Conservation (phyloP, 2,888 invertebrate genomes). For the Aphrophora alni region DNA sequence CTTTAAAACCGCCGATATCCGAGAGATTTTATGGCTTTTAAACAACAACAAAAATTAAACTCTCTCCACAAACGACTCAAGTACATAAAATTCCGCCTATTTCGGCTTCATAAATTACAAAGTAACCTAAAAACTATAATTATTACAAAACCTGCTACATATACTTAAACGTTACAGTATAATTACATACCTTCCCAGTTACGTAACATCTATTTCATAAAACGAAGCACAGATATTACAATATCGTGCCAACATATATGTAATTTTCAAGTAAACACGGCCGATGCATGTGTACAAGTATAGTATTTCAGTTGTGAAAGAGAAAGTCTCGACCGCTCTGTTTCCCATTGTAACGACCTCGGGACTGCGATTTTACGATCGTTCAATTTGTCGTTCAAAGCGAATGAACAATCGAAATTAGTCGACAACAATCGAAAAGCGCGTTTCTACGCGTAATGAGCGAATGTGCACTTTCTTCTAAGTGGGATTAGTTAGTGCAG, state of each 20-base stretch:
- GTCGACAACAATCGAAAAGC: neutral
- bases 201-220: neutral
- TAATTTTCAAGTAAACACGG: neutral
- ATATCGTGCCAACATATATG: neutral
- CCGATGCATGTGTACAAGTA: neutral
- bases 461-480: neutral
- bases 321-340: neutral
- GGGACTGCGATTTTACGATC: neutral
- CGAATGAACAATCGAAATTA: neutral
- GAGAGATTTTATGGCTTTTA: too few species aligned
- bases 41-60: too few species aligned
- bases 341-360: neutral
- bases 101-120: too few species aligned
- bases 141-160: too few species aligned
- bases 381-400: neutral
- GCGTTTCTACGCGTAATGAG: neutral
- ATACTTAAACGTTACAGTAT: too few species aligned
- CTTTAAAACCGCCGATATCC: too few species aligned
- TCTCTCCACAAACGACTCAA: too few species aligned
- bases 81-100: too few species aligned
- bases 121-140: too few species aligned
- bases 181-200: neutral
- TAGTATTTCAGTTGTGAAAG: neutral
- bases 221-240: neutral
- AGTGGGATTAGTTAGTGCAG: neutral